A percentile compares a stretch with the other conserved stretches of the same genome.
Evolutionary conservation across 2,797 vertebrate genomes (phyloP).

Genomic region (Anabas testudineus): DNA sequence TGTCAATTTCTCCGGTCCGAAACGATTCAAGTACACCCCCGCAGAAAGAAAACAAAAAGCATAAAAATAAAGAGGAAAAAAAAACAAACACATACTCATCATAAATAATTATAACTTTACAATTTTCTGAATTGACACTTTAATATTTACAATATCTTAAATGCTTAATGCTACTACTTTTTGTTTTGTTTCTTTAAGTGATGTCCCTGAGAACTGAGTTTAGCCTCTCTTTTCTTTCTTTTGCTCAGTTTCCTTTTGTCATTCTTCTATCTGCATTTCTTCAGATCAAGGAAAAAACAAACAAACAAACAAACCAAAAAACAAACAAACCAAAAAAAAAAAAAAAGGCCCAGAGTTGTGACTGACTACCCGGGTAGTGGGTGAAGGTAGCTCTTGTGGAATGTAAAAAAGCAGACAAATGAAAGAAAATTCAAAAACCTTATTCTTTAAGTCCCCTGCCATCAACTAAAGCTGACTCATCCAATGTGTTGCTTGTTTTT

Average conservation of each 20-base stretch:
- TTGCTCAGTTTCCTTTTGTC: constrained; percentile 81
- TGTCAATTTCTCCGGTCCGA: constrained; percentile 87
- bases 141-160: constrained; percentile 99
- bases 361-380: constrained; percentile 48
- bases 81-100: constrained; percentile 85
- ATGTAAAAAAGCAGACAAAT: constrained; percentile 75
- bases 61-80: constrained; percentile 64
- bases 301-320: background rate
- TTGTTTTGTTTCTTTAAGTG: constrained; percentile 95
- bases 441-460: constrained; percentile 17
- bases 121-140: constrained; percentile 99
- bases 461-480: constrained; percentile 11
- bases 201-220: constrained; percentile 99
- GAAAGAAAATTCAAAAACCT: constrained; percentile 54
- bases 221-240: constrained; percentile 83
- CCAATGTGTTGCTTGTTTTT: background rate
- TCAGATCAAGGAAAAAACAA: constrained; percentile 56
- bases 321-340: too few species aligned
- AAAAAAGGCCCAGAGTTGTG: constrained; percentile 61
- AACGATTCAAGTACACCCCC: constrained; percentile 79
- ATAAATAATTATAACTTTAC: constrained; percentile 99
- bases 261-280: constrained; percentile 67
- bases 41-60: constrained; percentile 35
- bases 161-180: constrained; percentile 93
- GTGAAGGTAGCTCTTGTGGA: constrained; percentile 71